Base-by-base conservation (phyloP, 2,888 invertebrate species). In the Drosophila buzzatii region DNA sequence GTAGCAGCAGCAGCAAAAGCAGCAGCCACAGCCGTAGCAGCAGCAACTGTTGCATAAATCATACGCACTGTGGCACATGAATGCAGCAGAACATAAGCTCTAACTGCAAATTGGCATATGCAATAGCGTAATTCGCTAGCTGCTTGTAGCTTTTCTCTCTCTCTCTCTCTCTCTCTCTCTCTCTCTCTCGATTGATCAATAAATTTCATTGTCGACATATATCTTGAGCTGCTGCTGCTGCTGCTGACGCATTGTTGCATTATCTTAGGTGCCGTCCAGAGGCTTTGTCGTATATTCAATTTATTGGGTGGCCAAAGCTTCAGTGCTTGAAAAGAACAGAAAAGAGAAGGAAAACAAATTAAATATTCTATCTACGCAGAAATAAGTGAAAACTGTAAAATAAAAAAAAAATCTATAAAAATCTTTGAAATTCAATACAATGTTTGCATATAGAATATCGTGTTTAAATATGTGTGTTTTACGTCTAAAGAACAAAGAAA, bases 181-280 rank as follows among this genome's bases (percentile, higher is more conserved):
- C n/a, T n/a, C n/a, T 59, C 41, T 31, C 27, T 23, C 51, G 55
- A 66, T 72, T 72, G 56, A 59, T 35, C 45, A 35, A 51, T 52
- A 37, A 66, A 72, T 53, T 53, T 47, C 16, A 45, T 27, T 52
- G 41, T 58, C 37, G 31, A 56, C 45, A 52, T 37, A 37, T 14
- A 18, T 33, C 18, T 47, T 3, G 27, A 37, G n/a, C 52, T n/a
- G n/a, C n/a, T n/a, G 63, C 44, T 64, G 72, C 47, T 42, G 27
- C 33, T 35, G 65, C 52, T 58, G 58, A 42, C 63, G 66, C 55
- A 31, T 61, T 70, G 58, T 70, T 75, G 88, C 88, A 83, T 77
- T 85, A 75, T 81, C 75, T 83, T 76, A 90, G 90, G 89, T 92
- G 91, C 92, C 92, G 92, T 92, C 92, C 92, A 92, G 85, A 88